A percentile compares a stretch with the other conserved stretches of the same genome.
Evolutionary conservation across 1,140 invertebrate genomes (phyloP).

Genomic region (Lucilia sericata): DNA sequence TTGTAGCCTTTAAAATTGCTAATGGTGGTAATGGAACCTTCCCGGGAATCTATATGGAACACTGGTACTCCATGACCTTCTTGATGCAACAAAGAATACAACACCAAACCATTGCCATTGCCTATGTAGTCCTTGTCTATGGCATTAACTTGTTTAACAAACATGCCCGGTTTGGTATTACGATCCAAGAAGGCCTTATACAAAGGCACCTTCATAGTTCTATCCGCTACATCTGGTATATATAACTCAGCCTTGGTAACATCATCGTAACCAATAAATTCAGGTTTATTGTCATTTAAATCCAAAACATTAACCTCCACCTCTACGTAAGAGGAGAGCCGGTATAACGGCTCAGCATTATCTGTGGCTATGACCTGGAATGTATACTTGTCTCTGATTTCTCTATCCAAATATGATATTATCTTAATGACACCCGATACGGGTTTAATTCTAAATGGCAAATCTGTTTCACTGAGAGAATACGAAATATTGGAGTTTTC

Average conservation of each 20-base stretch:
- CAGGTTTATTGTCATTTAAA: conserved; percentile 82
- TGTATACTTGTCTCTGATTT: conserved; percentile 77
- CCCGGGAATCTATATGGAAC: conserved; percentile 84
- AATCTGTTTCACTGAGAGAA: conserved; percentile 73
- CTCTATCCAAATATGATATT: conserved; percentile 82
- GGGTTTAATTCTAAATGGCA: conserved; percentile 81
- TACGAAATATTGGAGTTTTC: conserved; percentile 83
- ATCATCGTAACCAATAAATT: conserved; percentile 80
- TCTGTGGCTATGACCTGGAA: conserved; percentile 83
- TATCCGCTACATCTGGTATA: conserved; percentile 57
- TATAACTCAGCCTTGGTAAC: conserved; percentile 61
- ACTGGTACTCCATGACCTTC: conserved; percentile 71
- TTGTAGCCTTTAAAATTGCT: conserved; percentile 76
- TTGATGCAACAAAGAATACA: conserved; percentile 77
- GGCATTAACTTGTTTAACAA: conserved; percentile 80
- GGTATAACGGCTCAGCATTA: conserved; percentile 73
- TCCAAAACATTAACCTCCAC: conserved; percentile 85
- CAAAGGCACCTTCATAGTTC: conserved; percentile 70
- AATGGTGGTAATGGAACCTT: conserved; percentile 82
- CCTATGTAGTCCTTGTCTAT: conserved; percentile 87
- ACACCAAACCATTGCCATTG: conserved; percentile 85
- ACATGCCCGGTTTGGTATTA: conserved; percentile 76
- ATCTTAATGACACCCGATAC: conserved; percentile 82
- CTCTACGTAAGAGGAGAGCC: conserved; percentile 77
- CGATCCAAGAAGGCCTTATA: conserved; percentile 79